Percentiles rank a stretch among this genome's conserved stretches.
These are phyloP conservation scores for Lepidostoma basale DNA, from an alignment of 1,140 invertebrate genomes.

Conservation along the genomic window DNA sequence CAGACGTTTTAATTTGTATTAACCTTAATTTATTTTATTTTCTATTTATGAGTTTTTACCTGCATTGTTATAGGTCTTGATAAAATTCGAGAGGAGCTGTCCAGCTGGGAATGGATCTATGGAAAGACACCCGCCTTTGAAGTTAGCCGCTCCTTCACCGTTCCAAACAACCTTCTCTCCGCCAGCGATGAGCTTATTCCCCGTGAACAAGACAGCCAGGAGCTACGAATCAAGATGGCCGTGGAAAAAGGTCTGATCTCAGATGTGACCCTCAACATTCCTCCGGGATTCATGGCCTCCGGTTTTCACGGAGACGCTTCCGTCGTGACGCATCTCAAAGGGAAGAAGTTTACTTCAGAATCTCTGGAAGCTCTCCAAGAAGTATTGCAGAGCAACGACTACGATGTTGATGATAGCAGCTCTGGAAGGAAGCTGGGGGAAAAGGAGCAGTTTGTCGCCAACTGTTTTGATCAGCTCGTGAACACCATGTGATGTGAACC, in stretches of 20 bases:
- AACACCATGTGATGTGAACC: conserved; percentile 54
- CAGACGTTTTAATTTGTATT: too few species aligned
- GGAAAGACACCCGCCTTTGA: conserved; percentile 88
- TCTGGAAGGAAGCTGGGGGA: conserved; percentile 52
- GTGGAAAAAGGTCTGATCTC: conserved; percentile 58
- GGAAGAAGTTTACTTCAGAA: conserved; percentile 59
- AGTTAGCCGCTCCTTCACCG: conserved; percentile 61
- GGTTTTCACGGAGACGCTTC: conserved; percentile 60
- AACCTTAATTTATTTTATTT: too few species aligned
- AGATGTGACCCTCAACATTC: conserved; percentile 58
- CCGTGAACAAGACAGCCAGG: conserved; percentile 49
- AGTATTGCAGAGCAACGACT: conserved; percentile 55
- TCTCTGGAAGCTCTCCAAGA: conserved; percentile 55
- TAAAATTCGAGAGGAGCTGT: conserved; percentile 68
- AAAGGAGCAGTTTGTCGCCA: conserved; percentile 60
- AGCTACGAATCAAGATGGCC: conserved; percentile 57
- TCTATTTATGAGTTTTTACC: neutral
- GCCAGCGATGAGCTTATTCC: conserved; percentile 17
- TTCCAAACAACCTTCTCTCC: conserved; percentile 54
- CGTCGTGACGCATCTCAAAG: conserved; percentile 58
- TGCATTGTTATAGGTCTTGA: conserved; percentile 65
- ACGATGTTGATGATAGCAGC: conserved; percentile 45
- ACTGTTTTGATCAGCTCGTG: conserved; percentile 60
- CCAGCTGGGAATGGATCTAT: conserved; percentile 86
- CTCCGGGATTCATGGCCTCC: conserved; percentile 56